Conservation (phyloP, 2,888 invertebrate species). For the Proisotoma minuta region DNA sequence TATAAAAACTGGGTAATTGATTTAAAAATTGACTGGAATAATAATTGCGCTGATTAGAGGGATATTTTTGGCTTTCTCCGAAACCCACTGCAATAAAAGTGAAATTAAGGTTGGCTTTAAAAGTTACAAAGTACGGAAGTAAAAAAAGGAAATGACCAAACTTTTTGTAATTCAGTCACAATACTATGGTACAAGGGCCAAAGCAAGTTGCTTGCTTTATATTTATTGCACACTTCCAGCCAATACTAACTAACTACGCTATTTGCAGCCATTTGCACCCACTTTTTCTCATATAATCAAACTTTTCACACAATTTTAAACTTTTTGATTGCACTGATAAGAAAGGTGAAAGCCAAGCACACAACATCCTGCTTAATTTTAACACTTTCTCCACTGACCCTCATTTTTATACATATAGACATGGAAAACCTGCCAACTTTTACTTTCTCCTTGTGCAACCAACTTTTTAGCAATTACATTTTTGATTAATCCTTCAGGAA, state of each 20-base stretch:
- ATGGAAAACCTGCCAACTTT: neutral
- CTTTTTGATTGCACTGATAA: neutral
- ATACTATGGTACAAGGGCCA: neutral
- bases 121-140: neutral
- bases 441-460: too few species aligned
- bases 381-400: neutral
- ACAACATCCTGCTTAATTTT: neutral
- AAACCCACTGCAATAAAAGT: neutral
- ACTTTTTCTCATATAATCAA: neutral
- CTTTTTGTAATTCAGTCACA: neutral
- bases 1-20: slow-evolving; percentile 75
- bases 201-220: slow-evolving; percentile 3
- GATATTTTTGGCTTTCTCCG: neutral
- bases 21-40: neutral
- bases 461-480: too few species aligned
- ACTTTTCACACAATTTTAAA: slow-evolving; percentile 1
- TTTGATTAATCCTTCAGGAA: too few species aligned
- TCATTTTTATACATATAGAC: neutral
- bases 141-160: neutral
- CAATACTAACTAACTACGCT: neutral
- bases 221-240: slow-evolving; percentile 4
- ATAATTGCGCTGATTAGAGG: neutral
- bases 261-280: slow-evolving; percentile 1
- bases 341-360: too few species aligned
- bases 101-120: neutral